A percentile compares a stretch with the other conserved stretches of the same genome.
Evolutionary conservation across 2,113 vertebrate species (phyloP).

Genomic region (Plectropomus leopardus): DNA sequence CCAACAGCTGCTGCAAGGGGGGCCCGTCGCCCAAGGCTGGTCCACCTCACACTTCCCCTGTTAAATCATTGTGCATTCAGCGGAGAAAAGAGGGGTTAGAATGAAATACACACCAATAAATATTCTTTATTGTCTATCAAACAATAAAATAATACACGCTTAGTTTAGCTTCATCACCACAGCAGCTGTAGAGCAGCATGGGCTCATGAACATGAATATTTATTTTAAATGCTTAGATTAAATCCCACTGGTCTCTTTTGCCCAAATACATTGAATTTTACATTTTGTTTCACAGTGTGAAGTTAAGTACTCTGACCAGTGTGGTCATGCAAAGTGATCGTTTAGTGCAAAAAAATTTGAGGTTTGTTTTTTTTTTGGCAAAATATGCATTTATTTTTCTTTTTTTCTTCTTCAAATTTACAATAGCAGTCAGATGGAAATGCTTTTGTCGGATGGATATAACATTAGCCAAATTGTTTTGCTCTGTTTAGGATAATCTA

Average conservation of each 20-base stretch:
- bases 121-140: constrained; percentile 51
- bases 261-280: background rate
- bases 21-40: constrained; percentile 64
- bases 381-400: too few relatives aligned
- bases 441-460: too few relatives aligned
- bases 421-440: too few relatives aligned
- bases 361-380: too few relatives aligned
- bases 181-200: background rate
- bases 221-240: constrained; percentile 15
- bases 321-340: background rate
- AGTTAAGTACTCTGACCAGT: background rate
- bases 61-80: constrained; percentile 64
- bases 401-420: too few relatives aligned
- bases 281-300: fast-evolving
- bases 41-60: constrained; percentile 63
- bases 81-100: constrained; percentile 35
- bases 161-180: constrained; percentile 17
- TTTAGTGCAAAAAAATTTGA: too few relatives aligned
- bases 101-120: constrained; percentile 45
- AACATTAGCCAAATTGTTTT: background rate
- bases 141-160: constrained; percentile 21
- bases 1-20: constrained; percentile 78
- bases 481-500: background rate
- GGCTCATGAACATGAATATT: constrained; percentile 18
- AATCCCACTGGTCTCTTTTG: constrained; percentile 21